Evolutionary conservation across 2,888 invertebrate species (phyloP).

Genomic region (Apocheima hispidaria): DNA sequence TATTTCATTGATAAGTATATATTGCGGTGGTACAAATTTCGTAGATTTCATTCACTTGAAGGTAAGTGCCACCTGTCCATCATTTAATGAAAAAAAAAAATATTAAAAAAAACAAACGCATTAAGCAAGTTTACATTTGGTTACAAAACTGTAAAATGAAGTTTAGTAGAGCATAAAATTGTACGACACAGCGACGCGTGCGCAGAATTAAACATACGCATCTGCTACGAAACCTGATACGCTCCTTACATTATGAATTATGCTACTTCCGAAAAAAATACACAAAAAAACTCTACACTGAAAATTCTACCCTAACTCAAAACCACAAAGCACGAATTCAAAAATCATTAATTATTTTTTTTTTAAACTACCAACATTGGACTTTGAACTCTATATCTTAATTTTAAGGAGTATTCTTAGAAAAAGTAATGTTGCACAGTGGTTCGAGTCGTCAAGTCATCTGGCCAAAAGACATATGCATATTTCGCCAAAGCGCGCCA

Average conservation of each 20-base stretch:
- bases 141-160: constrained; percentile 13
- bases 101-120: no score
- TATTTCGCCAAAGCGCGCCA: constrained; percentile 72
- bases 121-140: no score
- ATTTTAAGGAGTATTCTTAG: constrained; percentile 24
- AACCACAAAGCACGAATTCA: constrained; percentile 33
- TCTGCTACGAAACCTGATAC: constrained; percentile 83
- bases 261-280: constrained; percentile 76
- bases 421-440: constrained; percentile 38
- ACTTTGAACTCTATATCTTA: constrained; percentile 34
- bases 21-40: no score
- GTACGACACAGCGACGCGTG: constrained; percentile 64
- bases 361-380: not conserved
- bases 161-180: constrained; percentile 41
- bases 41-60: no score
- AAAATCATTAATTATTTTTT: not conserved
- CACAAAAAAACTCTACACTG: constrained; percentile 36
- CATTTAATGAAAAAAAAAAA: no score
- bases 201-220: constrained; percentile 66
- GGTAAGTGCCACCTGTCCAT: no score
- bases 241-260: constrained; percentile 79
- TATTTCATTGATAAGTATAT: no score
- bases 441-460: constrained; percentile 63
- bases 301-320: constrained; percentile 50
- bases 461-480: constrained; percentile 77